Percentiles rank a stretch among this genome's conserved stretches.
Evolutionary conservation across 2,113 vertebrate species (phyloP).

Genomic region (Nymphicus hollandicus): DNA sequence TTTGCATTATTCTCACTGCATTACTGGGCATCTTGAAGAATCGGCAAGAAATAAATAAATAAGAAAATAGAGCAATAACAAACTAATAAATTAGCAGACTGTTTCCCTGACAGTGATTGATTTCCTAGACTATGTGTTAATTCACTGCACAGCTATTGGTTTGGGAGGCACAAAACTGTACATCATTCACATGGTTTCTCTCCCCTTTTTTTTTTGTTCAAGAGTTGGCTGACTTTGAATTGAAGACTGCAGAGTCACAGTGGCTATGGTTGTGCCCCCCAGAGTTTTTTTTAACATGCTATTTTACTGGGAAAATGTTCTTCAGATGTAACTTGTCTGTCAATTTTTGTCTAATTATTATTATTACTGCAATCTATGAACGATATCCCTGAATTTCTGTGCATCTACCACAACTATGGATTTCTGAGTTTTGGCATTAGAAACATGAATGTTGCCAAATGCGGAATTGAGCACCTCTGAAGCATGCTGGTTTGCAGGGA

Average conservation of each 20-base stretch:
- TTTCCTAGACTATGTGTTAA: background rate
- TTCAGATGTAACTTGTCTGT: slow-evolving; percentile 10
- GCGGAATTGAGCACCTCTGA: slow-evolving; percentile 2
- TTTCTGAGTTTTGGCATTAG: slow-evolving; percentile 28
- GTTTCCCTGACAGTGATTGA: background rate
- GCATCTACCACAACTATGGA: slow-evolving; percentile 3
- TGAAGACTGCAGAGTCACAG: slow-evolving; percentile 3
- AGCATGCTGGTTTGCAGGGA: slow-evolving; percentile 33
- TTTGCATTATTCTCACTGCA: background rate
- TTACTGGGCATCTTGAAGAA: background rate
- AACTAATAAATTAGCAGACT: background rate
- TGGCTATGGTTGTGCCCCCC: slow-evolving; percentile 3
- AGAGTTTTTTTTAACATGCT: background rate
- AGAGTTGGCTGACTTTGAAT: slow-evolving; percentile 24
- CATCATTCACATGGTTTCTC: background rate
- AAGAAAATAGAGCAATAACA: background rate
- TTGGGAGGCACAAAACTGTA: background rate
- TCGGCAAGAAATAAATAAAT: background rate
- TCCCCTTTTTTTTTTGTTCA: background rate
- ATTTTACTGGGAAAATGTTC: background rate
- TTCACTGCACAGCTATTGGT: background rate
- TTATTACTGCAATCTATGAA: slow-evolving; percentile 30
- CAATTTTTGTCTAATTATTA: slow-evolving; percentile 48
- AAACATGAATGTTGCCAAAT: background rate
- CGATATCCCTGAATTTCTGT: slow-evolving; percentile 25